Conservation (phyloP, 2,888 invertebrate species). For the Allophyes oxyacanthae region DNA sequence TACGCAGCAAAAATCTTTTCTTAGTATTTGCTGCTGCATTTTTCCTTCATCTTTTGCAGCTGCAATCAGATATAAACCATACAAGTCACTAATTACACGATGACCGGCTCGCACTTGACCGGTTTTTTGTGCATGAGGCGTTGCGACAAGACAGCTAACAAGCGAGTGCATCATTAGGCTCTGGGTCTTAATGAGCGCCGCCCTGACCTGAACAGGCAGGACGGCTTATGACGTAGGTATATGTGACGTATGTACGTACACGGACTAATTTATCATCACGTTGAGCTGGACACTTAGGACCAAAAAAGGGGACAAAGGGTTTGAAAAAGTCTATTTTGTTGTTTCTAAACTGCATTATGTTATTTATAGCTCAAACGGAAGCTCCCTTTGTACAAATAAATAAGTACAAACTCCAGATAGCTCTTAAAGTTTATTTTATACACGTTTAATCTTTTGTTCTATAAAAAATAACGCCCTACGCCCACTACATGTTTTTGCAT, state of each 20-base stretch:
- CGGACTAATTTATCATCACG: slow-evolving; percentile 31
- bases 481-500: too few species aligned
- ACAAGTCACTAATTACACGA: slow-evolving; percentile 54
- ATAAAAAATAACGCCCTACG: too few species aligned
- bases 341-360: neutral
- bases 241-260: slow-evolving; percentile 29
- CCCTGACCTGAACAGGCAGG: slow-evolving; percentile 57
- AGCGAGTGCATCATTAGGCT: slow-evolving; percentile 79
- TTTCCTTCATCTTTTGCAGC: slow-evolving; percentile 24
- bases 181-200: slow-evolving; percentile 70
- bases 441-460: too few species aligned
- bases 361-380: neutral
- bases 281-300: slow-evolving; percentile 5
- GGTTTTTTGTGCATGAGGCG: slow-evolving; percentile 56
- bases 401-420: too few species aligned
- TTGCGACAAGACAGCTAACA: slow-evolving; percentile 73
- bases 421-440: too few species aligned
- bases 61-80: slow-evolving; percentile 44
- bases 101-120: slow-evolving; percentile 53
- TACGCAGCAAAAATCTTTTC: neutral
- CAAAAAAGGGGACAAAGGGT: slow-evolving; percentile 7
- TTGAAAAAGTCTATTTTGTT: neutral
- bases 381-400: too few species aligned
- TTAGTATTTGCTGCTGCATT: slow-evolving; percentile 10
- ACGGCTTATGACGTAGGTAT: slow-evolving; percentile 43